Percentiles rank a stretch among this genome's conserved stretches.
Evolutionary conservation across 2,797 vertebrate genomes (phyloP).

Genomic region (Sandelia bainsii): DNA sequence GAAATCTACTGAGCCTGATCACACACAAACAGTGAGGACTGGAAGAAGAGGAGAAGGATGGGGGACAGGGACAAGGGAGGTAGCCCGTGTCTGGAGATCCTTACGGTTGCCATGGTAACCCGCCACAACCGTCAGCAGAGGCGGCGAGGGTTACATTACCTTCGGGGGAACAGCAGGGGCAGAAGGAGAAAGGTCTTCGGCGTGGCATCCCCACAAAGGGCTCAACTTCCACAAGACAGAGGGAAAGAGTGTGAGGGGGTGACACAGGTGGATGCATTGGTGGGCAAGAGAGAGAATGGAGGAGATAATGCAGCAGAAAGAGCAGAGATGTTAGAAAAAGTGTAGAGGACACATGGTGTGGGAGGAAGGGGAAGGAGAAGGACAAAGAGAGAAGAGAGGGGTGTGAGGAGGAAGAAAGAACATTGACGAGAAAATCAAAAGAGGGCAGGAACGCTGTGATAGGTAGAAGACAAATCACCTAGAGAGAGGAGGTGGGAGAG

Average conservation of each 20-base stretch:
- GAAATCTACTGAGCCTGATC: slow-evolving; percentile 68
- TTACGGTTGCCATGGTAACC: slow-evolving; percentile 78
- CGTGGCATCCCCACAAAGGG: slow-evolving; percentile 95
- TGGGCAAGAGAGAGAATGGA: slow-evolving; percentile 71
- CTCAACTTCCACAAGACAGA: slow-evolving; percentile 94
- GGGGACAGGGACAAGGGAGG: slow-evolving; percentile 14
- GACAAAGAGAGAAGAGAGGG: slow-evolving; percentile 45
- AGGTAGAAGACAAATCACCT: slow-evolving; percentile 73
- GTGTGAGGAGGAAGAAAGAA: slow-evolving; percentile 59
- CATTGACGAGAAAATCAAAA: slow-evolving; percentile 76
- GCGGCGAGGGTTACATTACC: slow-evolving; percentile 92
- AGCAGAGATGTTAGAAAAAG: slow-evolving; percentile 62
- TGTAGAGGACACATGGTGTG: slow-evolving; percentile 31
- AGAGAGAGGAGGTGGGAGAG: slow-evolving; percentile 61
- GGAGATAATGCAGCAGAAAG: slow-evolving; percentile 78
- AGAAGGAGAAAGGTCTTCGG: slow-evolving; percentile 98
- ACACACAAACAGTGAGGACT: slow-evolving; percentile 51
- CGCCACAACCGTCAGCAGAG: slow-evolving; percentile 73
- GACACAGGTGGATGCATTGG: slow-evolving; percentile 76
- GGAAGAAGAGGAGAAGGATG: slow-evolving; percentile 24
- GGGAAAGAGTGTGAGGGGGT: slow-evolving; percentile 70
- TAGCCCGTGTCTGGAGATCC: slow-evolving; percentile 69
- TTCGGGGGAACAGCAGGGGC: slow-evolving; percentile 99
- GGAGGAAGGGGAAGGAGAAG: slow-evolving; percentile 42
- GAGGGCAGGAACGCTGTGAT: slow-evolving; percentile 64